Evolutionary conservation across 2,888 invertebrate species (phyloP).

Genomic region (Pediacus dermestoides): DNA sequence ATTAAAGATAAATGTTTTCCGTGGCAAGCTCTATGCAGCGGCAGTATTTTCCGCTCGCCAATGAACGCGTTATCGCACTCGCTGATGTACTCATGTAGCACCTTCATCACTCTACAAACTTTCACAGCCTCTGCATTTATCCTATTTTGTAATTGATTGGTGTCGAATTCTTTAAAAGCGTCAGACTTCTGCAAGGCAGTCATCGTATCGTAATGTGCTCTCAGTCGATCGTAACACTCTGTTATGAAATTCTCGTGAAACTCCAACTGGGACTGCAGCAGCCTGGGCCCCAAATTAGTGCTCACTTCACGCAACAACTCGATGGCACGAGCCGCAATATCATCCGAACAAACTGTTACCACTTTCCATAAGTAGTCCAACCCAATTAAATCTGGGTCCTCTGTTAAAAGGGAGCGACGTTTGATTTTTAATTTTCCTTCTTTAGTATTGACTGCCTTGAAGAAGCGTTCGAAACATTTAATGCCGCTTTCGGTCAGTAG

Average conservation of each 20-base stretch:
- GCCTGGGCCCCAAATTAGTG: conserved; percentile 85
- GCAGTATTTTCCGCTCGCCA: conserved; percentile 84
- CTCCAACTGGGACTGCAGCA: conserved; percentile 71
- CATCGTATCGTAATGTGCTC: conserved; percentile 82
- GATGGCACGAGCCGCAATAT: conserved; percentile 89
- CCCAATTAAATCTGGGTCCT: conserved; percentile 92
- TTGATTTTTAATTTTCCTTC: conserved; percentile 88
- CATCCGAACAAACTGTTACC: conserved; percentile 85
- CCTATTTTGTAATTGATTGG: conserved; percentile 49
- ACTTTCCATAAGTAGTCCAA: conserved; percentile 89
- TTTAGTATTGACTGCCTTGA: conserved; percentile 92
- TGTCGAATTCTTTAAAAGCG: conserved; percentile 50
- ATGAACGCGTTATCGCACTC: conserved; percentile 89
- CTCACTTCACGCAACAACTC: conserved; percentile 89
- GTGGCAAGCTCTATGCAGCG: conserved; percentile 83
- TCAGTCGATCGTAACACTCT: conserved; percentile 86
- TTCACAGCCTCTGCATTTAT: conserved; percentile 70
- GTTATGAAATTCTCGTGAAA: conserved; percentile 92
- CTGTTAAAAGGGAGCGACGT: conserved; percentile 80
- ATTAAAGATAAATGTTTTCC: conserved; percentile 86
- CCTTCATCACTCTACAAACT: conserved; percentile 91
- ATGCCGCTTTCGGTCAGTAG: conserved; percentile 93
- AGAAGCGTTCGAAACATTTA: conserved; percentile 84
- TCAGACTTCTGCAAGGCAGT: conserved; percentile 55
- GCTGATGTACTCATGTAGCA: conserved; percentile 90